phyloP scores from a whole-genome alignment of 2,797 vertebrate species.

The Lithobates pipiens region DNA sequence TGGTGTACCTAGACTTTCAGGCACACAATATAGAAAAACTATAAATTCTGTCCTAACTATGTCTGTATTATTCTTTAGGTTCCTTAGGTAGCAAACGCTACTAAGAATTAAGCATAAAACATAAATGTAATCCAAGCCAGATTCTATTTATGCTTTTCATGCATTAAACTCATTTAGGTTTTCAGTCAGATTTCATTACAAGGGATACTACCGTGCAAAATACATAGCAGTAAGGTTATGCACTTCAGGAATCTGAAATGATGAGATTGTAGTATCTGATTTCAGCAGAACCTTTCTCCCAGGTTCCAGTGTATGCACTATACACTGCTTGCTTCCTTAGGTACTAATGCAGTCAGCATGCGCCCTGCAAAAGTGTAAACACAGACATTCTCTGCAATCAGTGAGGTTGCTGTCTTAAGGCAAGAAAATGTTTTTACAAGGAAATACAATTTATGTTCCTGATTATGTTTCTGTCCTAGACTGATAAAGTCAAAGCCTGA shows the following conservation, averaged over 20 bases:
- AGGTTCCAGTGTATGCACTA: constrained; percentile 69
- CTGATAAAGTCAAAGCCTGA: constrained; percentile 79
- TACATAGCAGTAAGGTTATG: constrained; percentile 81
- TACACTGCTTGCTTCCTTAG: constrained; percentile 77
- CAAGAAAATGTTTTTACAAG: constrained; percentile 83
- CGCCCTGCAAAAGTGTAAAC: constrained; percentile 81
- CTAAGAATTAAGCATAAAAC: constrained; percentile 75
- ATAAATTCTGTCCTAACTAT: not conserved
- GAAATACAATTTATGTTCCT: constrained; percentile 84
- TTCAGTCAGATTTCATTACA: constrained; percentile 85
- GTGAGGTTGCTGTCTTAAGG: constrained; percentile 80
- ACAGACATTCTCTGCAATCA: constrained; percentile 86
- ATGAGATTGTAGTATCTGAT: constrained; percentile 83
- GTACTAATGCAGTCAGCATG: constrained; percentile 83
- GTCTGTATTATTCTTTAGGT: constrained; percentile 12
- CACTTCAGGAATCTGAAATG: constrained; percentile 83
- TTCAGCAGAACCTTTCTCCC: constrained; percentile 78
- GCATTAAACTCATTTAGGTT: constrained; percentile 84
- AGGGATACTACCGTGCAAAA: constrained; percentile 81
- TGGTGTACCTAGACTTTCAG: not conserved
- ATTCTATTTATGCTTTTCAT: constrained; percentile 85
- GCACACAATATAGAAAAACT: not conserved
- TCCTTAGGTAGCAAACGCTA: constrained; percentile 75
- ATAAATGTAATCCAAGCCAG: constrained; percentile 83
- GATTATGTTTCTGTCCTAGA: constrained; percentile 78